These are phyloP conservation scores for Fregata magnificens DNA, from an alignment of 2,113 vertebrate genomes.

Conservation along the genomic window DNA sequence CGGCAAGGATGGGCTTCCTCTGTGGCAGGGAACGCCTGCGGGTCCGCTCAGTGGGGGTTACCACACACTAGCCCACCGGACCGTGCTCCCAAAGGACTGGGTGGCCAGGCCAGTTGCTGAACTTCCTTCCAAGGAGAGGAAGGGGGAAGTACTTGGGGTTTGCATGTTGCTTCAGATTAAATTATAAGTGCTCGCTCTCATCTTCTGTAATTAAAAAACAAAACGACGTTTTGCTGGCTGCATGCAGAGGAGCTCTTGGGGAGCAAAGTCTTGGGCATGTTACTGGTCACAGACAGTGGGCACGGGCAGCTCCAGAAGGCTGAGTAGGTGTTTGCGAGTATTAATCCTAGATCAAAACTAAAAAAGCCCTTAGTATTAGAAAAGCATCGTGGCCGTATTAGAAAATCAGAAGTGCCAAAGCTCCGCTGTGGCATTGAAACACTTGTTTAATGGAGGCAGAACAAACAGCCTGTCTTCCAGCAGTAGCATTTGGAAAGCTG, in stretches of 20 bases:
- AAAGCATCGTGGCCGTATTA: accelerated
- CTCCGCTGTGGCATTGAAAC: accelerated
- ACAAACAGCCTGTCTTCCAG: not conserved
- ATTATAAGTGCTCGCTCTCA: not conserved
- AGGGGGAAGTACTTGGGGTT: not conserved
- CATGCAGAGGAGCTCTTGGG: accelerated
- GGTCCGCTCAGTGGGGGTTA: not conserved
- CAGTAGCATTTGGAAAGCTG: not conserved
- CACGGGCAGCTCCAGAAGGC: not conserved
- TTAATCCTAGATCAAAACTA: no score
- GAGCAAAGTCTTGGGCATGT: accelerated
- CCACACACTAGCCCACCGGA: not conserved
- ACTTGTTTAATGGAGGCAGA: accelerated
- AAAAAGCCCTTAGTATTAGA: not conserved
- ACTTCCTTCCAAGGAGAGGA: not conserved
- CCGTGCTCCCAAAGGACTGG: accelerated
- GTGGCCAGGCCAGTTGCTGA: accelerated
- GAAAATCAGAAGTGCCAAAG: not conserved
- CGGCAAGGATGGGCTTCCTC: accelerated
- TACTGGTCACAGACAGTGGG: not conserved
- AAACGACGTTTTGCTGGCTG: not conserved
- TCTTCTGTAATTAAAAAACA: not conserved
- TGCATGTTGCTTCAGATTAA: not conserved
- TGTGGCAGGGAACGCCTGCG: not conserved
- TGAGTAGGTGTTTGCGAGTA: accelerated